Evolutionary conservation across 2,888 invertebrate species (phyloP), one percentile per base, ranked within the genome.

Genomic region (Eretmocerus hayati): DNA sequence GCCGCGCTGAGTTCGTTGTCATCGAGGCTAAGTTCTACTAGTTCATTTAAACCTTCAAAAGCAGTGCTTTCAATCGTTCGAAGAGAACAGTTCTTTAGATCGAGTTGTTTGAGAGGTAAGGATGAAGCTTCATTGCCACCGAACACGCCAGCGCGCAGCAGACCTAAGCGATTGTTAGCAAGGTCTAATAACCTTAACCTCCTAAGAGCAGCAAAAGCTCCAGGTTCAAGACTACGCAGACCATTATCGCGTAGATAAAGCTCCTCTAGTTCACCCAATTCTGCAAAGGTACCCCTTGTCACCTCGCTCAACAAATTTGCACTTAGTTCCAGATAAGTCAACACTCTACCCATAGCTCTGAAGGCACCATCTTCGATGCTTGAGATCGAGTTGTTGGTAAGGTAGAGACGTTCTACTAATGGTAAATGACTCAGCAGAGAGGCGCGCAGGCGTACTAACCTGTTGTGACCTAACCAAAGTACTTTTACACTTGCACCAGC

Each of bases 391-490:
- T 92, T 92, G 67, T 90, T 86, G 56, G 84, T 87, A 58, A 91
- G 72, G 69, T 90, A 89, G 36, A 91, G 77, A 60, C 88, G 78
- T 63, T 89, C 86, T 56, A 91, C 83, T 57, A 84, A 79, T 33
- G 82, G 72, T 41, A 91, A 77, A 71, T 90, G 89, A 58, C 80
- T 80, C 67, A 92, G 91, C 47, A 90, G 74, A 5, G 83, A 80
- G 21, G 81, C 79, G 51, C 85, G 84, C 44, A 92, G 75, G 52
- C 81, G 76, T 42, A 79, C 81, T 47, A 92, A 74, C 62, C 84
- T 81, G 72, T 92, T 92, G 71, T 87, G 85, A 44, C 85, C 85
- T 51, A 92, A 75, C 87, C 90, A 90, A 83, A 92, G 85, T 62
- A 90, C 88, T 73, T 90, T 85, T 51, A 91, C 86, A 60, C 85